phyloP scores from a whole-genome alignment of 1,140 invertebrate genomes.

The Pseudomyrmex dendroicus region DNA sequence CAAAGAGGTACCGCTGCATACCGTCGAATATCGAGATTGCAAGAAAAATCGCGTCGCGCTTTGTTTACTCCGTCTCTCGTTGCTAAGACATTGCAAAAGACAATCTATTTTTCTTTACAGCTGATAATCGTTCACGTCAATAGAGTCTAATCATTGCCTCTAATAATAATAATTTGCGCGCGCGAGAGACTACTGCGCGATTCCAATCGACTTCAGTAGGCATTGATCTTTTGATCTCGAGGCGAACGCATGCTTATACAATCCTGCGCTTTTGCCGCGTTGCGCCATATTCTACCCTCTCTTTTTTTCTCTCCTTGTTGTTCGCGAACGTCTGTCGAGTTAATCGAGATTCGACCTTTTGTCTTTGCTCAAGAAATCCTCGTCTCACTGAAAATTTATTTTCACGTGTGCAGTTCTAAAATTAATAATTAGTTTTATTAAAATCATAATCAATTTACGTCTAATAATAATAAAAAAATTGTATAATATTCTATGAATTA shows the following conservation, averaged over 20 bases:
- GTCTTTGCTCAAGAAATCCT: neutral
- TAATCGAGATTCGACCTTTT: neutral
- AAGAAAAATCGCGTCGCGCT: no score
- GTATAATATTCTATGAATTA: neutral
- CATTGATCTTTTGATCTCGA: constrained; percentile 76
- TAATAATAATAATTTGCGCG: constrained; percentile 72
- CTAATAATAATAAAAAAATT: neutral
- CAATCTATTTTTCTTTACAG: no score
- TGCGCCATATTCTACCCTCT: constrained; percentile 34
- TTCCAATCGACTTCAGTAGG: constrained; percentile 73
- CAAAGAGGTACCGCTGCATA: no score
- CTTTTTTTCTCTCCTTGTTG: neutral
- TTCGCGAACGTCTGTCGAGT: neutral
- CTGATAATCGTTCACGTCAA: no score
- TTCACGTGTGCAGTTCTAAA: neutral
- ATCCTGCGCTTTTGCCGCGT: constrained; percentile 51
- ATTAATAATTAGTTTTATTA: neutral
- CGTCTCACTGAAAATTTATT: neutral
- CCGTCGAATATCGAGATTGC: no score
- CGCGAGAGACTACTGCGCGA: constrained; percentile 66
- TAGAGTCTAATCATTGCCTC: no score
- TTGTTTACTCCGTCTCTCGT: no score
- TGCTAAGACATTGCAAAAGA: no score
- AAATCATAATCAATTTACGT: no score
- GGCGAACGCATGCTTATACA: constrained; percentile 63